Base-by-base conservation (phyloP, 2,797 vertebrate species). In the Cetoscarus ocellatus region DNA sequence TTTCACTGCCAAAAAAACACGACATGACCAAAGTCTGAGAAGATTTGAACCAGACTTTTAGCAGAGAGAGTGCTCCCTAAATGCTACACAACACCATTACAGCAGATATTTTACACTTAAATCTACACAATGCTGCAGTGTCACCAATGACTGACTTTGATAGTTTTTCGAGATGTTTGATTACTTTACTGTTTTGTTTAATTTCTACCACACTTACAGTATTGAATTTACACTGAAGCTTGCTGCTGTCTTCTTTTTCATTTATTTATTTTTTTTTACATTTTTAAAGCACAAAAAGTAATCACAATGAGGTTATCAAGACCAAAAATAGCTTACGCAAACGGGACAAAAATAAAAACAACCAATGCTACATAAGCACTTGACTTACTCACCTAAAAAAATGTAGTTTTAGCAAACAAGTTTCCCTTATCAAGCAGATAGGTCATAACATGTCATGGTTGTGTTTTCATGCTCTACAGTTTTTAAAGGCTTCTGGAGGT, bases 1-100 rank as follows among this genome's bases (percentile, higher is more conserved):
- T 54, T 66, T 88, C 78, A 77, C 92, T 91, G 91, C 90, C 91
- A 93, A 87, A 84, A 92, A 93, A 86, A 84, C 86, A 44, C 44
- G 3, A 58, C 38, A 54, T 3, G 48, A 48, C 51, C 53, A 57
- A 40, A 73, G 70, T 77, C 75, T 50, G 59, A 39, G 57, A 38
- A 61, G 64, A n/a, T 17, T 73, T 39, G 45, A 17, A 15, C 63
- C n/a, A 61, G 34, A 0, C 54, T 65, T 40, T 74, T 36, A 45
- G 64, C 66, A 66, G 64, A 61, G 49, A 79, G 53, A 75, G 63
- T 38, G 39, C 40, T 61, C 48, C 3, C 61, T 59, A 66, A 75
- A 68, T 19, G 38, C 59, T 65, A 56, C 60, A 71, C 60, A 56
- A 66, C 7, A 19, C 1, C 3, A 1, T 3, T 40, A 1, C n/a